These are phyloP conservation scores for Macrotis lagotis DNA, from an alignment of 2,113 vertebrate species.

Conservation along the genomic window DNA sequence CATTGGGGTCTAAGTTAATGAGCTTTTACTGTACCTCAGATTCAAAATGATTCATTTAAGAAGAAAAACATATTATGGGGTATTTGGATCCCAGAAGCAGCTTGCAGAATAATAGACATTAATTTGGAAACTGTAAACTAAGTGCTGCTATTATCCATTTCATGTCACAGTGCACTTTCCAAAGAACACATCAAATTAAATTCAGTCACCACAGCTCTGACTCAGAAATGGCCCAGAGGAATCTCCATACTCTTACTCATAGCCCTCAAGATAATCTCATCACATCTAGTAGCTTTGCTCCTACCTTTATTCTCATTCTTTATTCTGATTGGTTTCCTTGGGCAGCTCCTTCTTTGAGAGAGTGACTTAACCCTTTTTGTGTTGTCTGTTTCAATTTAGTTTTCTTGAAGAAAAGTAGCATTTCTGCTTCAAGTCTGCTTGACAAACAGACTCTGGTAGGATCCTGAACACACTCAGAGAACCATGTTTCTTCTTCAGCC, in stretches of 20 bases:
- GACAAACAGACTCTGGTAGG: not conserved
- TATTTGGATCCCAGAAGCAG: not conserved
- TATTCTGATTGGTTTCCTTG: not conserved
- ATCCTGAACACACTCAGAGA: not conserved
- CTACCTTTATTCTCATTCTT: not conserved
- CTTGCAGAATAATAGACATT: not conserved
- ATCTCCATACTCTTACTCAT: not conserved
- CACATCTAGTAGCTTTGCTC: not conserved
- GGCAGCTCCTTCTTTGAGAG: not conserved
- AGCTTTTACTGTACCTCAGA: not conserved
- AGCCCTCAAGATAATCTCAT: not conserved
- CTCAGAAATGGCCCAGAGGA: slow-evolving; percentile 1
- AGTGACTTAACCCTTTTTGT: not conserved
- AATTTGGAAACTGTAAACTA: slow-evolving; percentile 1
- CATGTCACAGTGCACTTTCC: not conserved
- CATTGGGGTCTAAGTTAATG: not conserved
- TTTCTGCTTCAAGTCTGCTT: not conserved
- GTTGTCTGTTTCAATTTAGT: not conserved
- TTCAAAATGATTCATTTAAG: not conserved
- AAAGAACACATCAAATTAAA: not conserved
- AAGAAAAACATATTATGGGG: not conserved
- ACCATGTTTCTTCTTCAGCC: not conserved
- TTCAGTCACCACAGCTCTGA: not conserved
- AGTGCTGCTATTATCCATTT: slow-evolving; percentile 3
- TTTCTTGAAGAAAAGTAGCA: not conserved